A percentile compares a stretch with the other conserved stretches of the same genome.
These are phyloP conservation scores for Aphaenogaster ashmeadi DNA, from an alignment of 1,140 invertebrate genomes.

Conservation along the genomic window DNA sequence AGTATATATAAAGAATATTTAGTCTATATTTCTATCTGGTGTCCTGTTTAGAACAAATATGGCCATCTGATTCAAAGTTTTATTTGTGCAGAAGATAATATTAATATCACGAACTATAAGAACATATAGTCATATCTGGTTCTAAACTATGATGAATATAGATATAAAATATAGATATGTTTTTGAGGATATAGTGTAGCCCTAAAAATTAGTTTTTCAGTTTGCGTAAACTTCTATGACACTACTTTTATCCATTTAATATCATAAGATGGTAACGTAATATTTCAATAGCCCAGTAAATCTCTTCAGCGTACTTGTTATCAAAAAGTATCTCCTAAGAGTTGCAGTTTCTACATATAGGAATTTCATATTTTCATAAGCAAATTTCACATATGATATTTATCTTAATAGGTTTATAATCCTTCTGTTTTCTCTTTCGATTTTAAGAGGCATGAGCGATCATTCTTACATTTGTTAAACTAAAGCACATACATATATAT, in stretches of 20 bases:
- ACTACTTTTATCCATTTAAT: conserved; percentile 4
- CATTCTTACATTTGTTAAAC: neutral
- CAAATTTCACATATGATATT: conserved; percentile 9
- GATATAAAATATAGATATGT: neutral
- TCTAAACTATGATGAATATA: conserved; percentile 14
- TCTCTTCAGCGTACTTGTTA: neutral
- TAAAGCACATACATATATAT: neutral
- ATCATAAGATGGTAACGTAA: neutral
- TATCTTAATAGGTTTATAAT: conserved; percentile 2
- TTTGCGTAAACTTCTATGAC: neutral
- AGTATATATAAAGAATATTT: conserved; percentile 6
- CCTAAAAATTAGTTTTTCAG: neutral
- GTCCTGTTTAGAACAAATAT: neutral
- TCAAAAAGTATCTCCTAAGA: conserved; percentile 5
- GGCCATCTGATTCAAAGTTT: neutral
- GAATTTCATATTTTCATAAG: conserved; percentile 33
- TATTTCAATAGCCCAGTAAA: conserved; percentile 7
- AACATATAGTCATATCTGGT: neutral
- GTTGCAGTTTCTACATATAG: conserved; percentile 17
- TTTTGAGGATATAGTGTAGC: conserved; percentile 18
- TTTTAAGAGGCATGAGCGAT: neutral
- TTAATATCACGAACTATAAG: neutral
- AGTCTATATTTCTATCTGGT: conserved; percentile 12
- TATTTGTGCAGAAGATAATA: conserved; percentile 15
- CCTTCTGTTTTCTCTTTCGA: neutral